A percentile compares a stretch with the other conserved stretches of the same genome.
These are phyloP conservation scores for Aplysia californica DNA, from an alignment of 1,140 invertebrate species.

Conservation along the genomic window DNA sequence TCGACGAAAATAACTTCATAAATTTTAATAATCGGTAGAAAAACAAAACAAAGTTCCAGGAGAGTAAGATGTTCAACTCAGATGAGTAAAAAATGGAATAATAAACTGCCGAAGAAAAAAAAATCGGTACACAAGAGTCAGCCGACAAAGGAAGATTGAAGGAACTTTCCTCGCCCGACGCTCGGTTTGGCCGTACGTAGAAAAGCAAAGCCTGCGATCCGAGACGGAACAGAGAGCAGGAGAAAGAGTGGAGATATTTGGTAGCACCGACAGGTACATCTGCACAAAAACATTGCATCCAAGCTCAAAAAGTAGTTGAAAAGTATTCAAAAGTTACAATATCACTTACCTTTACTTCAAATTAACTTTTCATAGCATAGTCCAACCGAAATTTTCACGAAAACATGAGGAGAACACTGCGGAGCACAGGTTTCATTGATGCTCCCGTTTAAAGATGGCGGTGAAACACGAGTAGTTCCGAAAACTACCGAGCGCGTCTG, in stretches of 20 bases:
- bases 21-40: too few species aligned
- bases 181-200: too few species aligned
- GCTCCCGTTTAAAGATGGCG: conserved; percentile 26
- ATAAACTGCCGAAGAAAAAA: too few species aligned
- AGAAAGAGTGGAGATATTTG: neutral
- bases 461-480: conserved; percentile 22
- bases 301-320: neutral
- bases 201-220: too few species aligned
- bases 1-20: too few species aligned
- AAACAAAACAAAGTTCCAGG: too few species aligned
- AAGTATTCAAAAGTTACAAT: neutral
- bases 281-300: neutral
- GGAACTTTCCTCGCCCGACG: neutral
- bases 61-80: too few species aligned
- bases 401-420: conserved; percentile 1
- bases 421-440: neutral
- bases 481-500: conserved; percentile 10
- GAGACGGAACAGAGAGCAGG: neutral
- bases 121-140: too few species aligned
- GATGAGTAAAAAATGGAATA: too few species aligned
- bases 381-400: conserved; percentile 10
- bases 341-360: conserved; percentile 11
- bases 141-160: neutral
- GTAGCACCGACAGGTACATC: neutral
- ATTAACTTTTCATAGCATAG: conserved; percentile 22